A percentile compares a stretch with the other conserved stretches of the same genome.
These are phyloP conservation scores for Tridacna gigas DNA, from an alignment of 2,888 invertebrate species.

Conservation along the genomic window DNA sequence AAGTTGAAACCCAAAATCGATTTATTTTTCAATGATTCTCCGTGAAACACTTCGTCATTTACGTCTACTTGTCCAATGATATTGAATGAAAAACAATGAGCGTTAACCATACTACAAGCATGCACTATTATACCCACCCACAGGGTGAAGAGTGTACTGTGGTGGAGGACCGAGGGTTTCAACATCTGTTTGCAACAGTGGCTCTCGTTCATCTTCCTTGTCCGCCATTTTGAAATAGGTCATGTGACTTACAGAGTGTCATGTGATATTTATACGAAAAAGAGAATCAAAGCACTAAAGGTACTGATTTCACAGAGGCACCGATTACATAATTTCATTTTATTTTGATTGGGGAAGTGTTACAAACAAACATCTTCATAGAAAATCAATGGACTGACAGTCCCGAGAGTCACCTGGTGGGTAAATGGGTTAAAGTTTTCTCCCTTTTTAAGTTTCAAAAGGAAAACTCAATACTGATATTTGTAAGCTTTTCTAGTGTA, in stretches of 20 bases:
- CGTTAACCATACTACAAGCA: no score
- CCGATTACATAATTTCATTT: no score
- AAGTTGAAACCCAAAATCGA: not conserved
- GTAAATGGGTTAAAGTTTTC: no score
- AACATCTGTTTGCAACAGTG: slow-evolving; percentile 52
- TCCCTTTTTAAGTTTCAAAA: no score
- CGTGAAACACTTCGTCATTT: not conserved
- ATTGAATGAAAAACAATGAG: not conserved
- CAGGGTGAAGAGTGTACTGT: slow-evolving; percentile 51
- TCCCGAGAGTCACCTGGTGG: no score
- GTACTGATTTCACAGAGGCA: no score
- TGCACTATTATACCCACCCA: slow-evolving; percentile 21
- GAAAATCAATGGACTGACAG: no score
- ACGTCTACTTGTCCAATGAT: not conserved
- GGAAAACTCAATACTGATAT: no score
- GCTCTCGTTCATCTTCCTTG: slow-evolving; percentile 60
- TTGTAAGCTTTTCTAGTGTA: no score
- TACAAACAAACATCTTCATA: no score
- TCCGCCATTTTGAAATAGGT: slow-evolving; percentile 67
- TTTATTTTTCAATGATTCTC: not conserved
- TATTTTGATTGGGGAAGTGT: no score
- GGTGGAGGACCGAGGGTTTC: slow-evolving; percentile 56
- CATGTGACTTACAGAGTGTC: slow-evolving; percentile 52
- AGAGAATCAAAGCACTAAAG: not conserved
- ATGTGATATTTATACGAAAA: slow-evolving; percentile 1